Percentiles rank a stretch among this genome's conserved stretches.
Evolutionary conservation across 2,797 vertebrate species (phyloP).

Genomic region (Graptemys geographica): DNA sequence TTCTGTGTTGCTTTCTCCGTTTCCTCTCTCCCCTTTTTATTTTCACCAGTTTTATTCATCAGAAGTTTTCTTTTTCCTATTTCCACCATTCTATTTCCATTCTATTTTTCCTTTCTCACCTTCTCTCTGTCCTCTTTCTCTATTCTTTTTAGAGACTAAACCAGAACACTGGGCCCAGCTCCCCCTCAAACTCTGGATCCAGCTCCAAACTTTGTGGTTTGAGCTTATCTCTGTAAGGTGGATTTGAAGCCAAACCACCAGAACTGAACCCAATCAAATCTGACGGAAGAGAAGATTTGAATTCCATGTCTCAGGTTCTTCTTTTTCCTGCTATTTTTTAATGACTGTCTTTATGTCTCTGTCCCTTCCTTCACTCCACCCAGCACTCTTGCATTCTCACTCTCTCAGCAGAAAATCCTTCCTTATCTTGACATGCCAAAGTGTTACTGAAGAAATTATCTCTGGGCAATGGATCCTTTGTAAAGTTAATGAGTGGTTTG

Average conservation of each 20-base stretch:
- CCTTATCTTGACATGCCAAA: slow-evolving; percentile 76
- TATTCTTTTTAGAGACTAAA: background rate
- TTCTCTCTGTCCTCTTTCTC: background rate
- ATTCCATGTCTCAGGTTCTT: background rate
- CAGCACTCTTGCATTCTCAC: slow-evolving; percentile 30
- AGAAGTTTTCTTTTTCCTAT: background rate
- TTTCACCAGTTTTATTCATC: background rate
- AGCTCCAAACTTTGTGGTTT: background rate
- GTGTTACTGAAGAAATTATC: slow-evolving; percentile 79
- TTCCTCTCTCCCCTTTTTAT: background rate
- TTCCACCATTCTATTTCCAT: background rate
- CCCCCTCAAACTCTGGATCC: background rate
- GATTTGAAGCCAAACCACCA: slow-evolving; percentile 21
- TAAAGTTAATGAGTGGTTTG: slow-evolving; percentile 74
- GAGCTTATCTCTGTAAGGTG: background rate
- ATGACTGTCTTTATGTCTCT: background rate
- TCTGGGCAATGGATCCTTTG: slow-evolving; percentile 73
- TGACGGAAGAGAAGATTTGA: background rate
- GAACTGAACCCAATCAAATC: background rate
- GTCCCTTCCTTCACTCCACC: background rate
- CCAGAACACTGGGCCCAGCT: background rate
- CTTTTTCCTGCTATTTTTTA: background rate
- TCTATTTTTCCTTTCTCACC: background rate
- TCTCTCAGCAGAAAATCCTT: slow-evolving; percentile 58
- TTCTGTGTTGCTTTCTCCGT: background rate